Percentiles rank a stretch among this genome's conserved stretches.
Evolutionary conservation across 2,113 vertebrate species (phyloP).

Genomic region (Cnemophilus loriae): DNA sequence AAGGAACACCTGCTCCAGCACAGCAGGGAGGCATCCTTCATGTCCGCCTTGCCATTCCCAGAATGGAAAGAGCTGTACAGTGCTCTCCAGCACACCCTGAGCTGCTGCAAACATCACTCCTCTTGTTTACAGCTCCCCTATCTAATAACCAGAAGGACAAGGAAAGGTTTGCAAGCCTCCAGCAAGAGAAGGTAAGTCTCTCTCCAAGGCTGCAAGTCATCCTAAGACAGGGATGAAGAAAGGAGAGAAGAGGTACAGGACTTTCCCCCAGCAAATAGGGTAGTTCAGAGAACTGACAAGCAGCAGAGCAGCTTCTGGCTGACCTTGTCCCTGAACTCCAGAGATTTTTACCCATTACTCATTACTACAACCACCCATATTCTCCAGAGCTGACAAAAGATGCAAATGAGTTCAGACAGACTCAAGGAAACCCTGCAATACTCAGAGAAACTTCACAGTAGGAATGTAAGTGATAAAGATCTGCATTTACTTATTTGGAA

Average conservation of each 20-base stretch:
- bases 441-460: neutral
- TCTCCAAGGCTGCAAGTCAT: neutral
- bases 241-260: neutral
- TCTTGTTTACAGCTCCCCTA: neutral
- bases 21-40: neutral
- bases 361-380: neutral
- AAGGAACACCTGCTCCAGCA: neutral
- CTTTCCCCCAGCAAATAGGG: neutral
- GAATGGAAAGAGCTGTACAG: rapidly evolving
- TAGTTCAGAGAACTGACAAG: neutral
- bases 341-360: neutral
- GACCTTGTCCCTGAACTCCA: neutral
- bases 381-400: neutral
- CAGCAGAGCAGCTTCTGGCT: neutral
- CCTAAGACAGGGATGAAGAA: neutral
- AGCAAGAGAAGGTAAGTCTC: neutral
- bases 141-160: neutral
- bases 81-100: neutral
- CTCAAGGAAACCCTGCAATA: neutral
- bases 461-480: neutral
- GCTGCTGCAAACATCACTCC: neutral
- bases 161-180: neutral
- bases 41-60: rapidly evolving
- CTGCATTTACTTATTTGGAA: neutral
- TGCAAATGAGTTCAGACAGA: neutral